A percentile compares a stretch with the other conserved stretches of the same genome.
Evolutionary conservation across 2,888 invertebrate species (phyloP).

Genomic region (Pharmacophagus antenor): DNA sequence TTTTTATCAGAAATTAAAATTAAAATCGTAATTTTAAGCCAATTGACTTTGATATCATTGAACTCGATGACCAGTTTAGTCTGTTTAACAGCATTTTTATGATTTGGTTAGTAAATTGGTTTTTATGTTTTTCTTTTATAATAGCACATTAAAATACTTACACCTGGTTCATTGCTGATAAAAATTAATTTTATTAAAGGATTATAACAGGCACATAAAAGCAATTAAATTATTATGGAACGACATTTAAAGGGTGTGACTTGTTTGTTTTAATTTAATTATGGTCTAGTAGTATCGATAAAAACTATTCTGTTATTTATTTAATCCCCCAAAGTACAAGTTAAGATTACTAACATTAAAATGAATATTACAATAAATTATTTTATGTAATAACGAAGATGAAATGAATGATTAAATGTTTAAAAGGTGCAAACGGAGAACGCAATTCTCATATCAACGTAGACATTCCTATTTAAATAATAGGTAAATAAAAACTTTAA

Average conservation of each 20-base stretch:
- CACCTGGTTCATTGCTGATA: slow-evolving; percentile 21
- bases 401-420: too few species aligned
- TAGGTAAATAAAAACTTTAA: too few species aligned
- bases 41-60: slow-evolving; percentile 22
- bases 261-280: slow-evolving; percentile 23
- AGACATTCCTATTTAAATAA: too few species aligned
- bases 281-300: slow-evolving; percentile 13
- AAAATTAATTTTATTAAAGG: slow-evolving; percentile 20
- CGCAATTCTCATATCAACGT: too few species aligned
- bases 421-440: too few species aligned
- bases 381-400: too few species aligned
- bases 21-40: slow-evolving; percentile 6
- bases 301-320: slow-evolving; percentile 4
- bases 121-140: slow-evolving; percentile 35
- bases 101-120: slow-evolving; percentile 32
- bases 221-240: slow-evolving; percentile 20
- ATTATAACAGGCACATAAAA: slow-evolving; percentile 21
- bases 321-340: too few species aligned
- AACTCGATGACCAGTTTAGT: slow-evolving; percentile 26
- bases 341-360: too few species aligned
- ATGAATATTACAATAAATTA: too few species aligned
- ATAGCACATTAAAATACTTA: slow-evolving; percentile 32
- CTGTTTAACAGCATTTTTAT: slow-evolving; percentile 29
- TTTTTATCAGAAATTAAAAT: slow-evolving; percentile 8
- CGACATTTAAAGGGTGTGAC: slow-evolving; percentile 5